These are phyloP conservation scores for Trachurus trachurus DNA, from an alignment of 2,797 vertebrate genomes.

Conservation along the genomic window DNA sequence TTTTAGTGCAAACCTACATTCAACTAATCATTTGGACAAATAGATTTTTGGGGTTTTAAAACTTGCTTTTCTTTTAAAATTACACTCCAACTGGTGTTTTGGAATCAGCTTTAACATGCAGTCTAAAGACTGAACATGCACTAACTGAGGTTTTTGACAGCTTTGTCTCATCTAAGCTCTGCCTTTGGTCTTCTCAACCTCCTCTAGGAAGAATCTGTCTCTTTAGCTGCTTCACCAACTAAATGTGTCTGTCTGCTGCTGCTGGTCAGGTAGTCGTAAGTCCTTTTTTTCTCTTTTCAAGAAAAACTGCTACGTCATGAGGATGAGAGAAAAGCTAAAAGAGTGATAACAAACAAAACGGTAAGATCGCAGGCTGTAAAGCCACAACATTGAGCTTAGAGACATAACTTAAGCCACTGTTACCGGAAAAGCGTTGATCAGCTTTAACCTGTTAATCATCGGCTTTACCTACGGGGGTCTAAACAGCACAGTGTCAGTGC, in stretches of 20 bases:
- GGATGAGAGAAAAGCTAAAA: not conserved
- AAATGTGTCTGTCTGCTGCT: not conserved
- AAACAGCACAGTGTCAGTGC: not conserved
- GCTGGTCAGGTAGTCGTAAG: not conserved
- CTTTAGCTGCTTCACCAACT: not conserved
- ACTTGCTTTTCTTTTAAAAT: no score
- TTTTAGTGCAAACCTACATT: not conserved
- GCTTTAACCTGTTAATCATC: not conserved
- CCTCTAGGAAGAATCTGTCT: not conserved
- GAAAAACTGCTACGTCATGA: not conserved
- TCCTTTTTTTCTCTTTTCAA: not conserved
- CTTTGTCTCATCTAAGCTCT: not conserved
- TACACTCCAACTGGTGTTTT: no score
- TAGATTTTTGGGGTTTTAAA: no score
- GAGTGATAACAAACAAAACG: not conserved
- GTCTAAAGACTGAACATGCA: not conserved
- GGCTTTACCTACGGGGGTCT: not conserved
- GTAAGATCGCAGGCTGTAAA: not conserved
- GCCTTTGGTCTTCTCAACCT: not conserved
- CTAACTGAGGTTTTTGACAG: not conserved
- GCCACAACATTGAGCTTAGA: not conserved
- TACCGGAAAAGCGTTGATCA: not conserved
- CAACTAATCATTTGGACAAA: not conserved
- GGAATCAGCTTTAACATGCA: not conserved
- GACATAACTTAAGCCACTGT: not conserved